These are phyloP conservation scores for Macaria liturata DNA, from an alignment of 2,888 invertebrate species.

Conservation along the genomic window DNA sequence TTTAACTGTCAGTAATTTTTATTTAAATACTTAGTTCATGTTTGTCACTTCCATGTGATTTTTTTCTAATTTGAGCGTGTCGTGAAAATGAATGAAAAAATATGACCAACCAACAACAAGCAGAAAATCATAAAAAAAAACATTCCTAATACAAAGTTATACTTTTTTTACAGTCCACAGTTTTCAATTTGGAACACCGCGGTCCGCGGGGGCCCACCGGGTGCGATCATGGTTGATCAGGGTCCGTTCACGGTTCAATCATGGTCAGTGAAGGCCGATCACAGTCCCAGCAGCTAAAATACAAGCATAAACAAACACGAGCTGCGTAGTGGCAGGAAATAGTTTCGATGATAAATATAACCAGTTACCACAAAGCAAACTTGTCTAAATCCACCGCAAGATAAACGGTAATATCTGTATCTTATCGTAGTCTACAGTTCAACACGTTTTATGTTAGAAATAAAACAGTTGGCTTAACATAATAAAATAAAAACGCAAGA, in stretches of 20 bases:
- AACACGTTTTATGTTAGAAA: too few relatives aligned
- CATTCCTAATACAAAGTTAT: constrained; percentile 46
- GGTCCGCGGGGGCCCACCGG: neutral
- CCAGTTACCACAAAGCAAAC: too few relatives aligned
- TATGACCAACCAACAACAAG: constrained; percentile 33
- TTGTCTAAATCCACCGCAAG: too few relatives aligned
- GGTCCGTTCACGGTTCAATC: neutral
- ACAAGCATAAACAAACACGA: constrained; percentile 63
- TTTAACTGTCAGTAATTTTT: too few relatives aligned
- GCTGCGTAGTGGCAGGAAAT: constrained; percentile 56
- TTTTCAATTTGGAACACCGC: constrained; percentile 18
- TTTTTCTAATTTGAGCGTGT: too few relatives aligned
- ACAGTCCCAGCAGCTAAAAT: constrained; percentile 51
- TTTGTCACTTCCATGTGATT: too few relatives aligned
- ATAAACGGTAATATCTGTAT: too few relatives aligned
- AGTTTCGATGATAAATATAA: too few relatives aligned
- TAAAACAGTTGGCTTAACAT: too few relatives aligned
- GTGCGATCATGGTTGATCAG: neutral
- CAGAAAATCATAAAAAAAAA: constrained; percentile 32
- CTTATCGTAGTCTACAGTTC: too few relatives aligned
- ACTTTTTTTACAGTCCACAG: constrained; percentile 44
- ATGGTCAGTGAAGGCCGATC: neutral
- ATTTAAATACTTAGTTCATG: too few relatives aligned
- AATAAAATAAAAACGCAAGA: too few relatives aligned
- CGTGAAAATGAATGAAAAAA: constrained; percentile 1